Conservation (phyloP, 1,140 invertebrate genomes). For the Agrypnia vestita region DNA sequence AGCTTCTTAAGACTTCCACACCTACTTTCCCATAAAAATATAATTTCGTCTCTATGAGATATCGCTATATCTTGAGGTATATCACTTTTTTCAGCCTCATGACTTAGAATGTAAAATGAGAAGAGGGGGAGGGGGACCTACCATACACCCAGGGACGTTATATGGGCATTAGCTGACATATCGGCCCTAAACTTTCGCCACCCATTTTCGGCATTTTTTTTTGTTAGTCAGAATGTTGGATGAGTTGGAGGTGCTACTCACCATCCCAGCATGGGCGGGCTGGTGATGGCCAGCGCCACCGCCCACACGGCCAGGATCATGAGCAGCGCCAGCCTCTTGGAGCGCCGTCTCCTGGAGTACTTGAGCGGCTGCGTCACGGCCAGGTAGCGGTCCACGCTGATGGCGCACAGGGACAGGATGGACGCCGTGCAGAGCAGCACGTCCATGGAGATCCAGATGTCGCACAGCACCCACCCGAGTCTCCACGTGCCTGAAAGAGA, state of each 20-base stretch:
- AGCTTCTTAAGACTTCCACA: no score
- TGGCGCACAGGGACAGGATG: conserved; percentile 86
- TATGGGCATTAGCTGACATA: no score
- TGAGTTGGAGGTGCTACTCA: conserved; percentile 71
- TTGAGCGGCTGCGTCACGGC: conserved; percentile 90
- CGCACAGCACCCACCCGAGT: conserved; percentile 85
- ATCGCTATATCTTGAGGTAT: no score
- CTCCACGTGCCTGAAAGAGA: conserved; percentile 80
- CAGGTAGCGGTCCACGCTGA: conserved; percentile 89
- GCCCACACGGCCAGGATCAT: conserved; percentile 91
- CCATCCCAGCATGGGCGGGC: conserved; percentile 88
- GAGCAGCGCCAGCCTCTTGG: conserved; percentile 83
- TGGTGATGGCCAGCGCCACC: conserved; percentile 85
- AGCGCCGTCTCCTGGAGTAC: conserved; percentile 84
- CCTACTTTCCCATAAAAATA: no score
- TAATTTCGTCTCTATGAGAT: no score
- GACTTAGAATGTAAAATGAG: no score
- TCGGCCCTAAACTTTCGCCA: no score
- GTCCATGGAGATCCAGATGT: conserved; percentile 94
- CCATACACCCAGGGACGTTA: no score
- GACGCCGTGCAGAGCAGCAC: conserved; percentile 93
- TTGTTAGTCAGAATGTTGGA: no score
- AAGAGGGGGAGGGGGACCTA: no score
- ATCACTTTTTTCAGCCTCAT: no score
- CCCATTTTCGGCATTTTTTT: no score